phyloP scores from a whole-genome alignment of 2,797 vertebrate genomes.

The Potorous gilbertii region DNA sequence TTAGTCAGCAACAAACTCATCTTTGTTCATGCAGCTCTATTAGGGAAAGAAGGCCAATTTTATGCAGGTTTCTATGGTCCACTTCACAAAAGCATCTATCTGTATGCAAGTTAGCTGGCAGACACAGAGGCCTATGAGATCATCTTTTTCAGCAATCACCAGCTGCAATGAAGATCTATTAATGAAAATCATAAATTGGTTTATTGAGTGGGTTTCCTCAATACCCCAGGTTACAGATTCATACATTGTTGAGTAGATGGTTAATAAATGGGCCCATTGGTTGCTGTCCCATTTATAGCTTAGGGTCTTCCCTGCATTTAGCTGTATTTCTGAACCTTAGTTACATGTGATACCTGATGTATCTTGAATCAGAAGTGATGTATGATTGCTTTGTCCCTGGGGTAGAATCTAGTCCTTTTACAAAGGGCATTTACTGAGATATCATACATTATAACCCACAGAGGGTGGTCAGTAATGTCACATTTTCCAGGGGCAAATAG shows the following conservation, averaged over 20 bases:
- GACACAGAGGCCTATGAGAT: conserved; percentile 85
- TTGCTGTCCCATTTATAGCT: conserved; percentile 56
- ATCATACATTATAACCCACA: conserved; percentile 74
- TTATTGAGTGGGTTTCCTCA: conserved; percentile 82
- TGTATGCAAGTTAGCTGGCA: conserved; percentile 87
- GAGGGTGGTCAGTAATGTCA: conserved; percentile 76
- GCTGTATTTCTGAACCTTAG: conserved; percentile 60
- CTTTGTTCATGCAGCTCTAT: conserved; percentile 89
- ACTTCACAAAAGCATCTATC: conserved; percentile 88
- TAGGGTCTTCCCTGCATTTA: conserved; percentile 57
- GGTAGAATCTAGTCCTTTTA: conserved; percentile 81
- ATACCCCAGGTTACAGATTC: conserved; percentile 76
- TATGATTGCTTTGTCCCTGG: conserved; percentile 81
- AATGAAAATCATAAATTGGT: conserved; percentile 86
- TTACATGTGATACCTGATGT: conserved; percentile 75
- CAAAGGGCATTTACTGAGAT: conserved; percentile 78
- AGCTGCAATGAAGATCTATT: conserved; percentile 83
- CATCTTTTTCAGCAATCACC: conserved; percentile 84
- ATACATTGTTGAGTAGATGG: conserved; percentile 75
- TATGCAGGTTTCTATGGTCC: conserved; percentile 89
- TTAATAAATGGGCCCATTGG: conserved; percentile 74
- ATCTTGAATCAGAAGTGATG: conserved; percentile 83
- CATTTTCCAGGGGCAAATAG: conserved; percentile 73
- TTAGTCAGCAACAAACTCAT: conserved; percentile 90
- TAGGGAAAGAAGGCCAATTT: conserved; percentile 90